phyloP scores from a whole-genome alignment of 2,888 invertebrate genomes.

The Trissolcus japonicus region DNA sequence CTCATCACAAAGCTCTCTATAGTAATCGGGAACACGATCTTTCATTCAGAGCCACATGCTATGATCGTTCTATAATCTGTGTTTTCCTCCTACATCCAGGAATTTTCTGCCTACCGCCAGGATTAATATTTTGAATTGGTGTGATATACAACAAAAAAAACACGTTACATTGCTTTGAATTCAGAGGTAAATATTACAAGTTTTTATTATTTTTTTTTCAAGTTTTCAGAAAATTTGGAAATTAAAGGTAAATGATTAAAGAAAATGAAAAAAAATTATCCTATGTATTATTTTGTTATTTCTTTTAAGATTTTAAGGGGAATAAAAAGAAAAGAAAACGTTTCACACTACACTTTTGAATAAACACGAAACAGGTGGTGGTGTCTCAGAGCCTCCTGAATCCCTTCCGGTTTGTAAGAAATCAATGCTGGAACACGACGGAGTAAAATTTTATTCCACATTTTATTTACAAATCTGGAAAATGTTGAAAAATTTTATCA shows the following conservation, averaged over 20 bases:
- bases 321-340: neutral
- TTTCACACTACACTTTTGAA: neutral
- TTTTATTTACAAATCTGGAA: neutral
- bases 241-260: neutral
- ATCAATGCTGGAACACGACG: neutral
- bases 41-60: conserved; percentile 2
- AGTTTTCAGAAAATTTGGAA: too few relatives aligned
- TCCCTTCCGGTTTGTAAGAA: neutral
- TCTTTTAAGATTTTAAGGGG: too few relatives aligned
- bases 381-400: neutral
- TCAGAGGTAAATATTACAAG: too few relatives aligned
- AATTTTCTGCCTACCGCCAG: neutral
- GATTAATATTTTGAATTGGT: neutral
- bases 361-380: neutral
- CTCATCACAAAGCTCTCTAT: neutral
- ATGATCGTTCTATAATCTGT: too few relatives aligned
- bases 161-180: neutral
- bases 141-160: neutral
- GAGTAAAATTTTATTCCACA: neutral
- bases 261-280: too few relatives aligned
- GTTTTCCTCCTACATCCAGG: neutral
- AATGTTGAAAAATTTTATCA: neutral
- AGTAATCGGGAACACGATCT: conserved; percentile 26
- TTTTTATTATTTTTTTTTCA: too few relatives aligned
- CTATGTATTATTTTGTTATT: too few relatives aligned